Percentiles rank a stretch among this genome's conserved stretches.
These are phyloP conservation scores for Porites australiensis DNA, from an alignment of 64 coral and sea anemone species.

Conservation along the genomic window DNA sequence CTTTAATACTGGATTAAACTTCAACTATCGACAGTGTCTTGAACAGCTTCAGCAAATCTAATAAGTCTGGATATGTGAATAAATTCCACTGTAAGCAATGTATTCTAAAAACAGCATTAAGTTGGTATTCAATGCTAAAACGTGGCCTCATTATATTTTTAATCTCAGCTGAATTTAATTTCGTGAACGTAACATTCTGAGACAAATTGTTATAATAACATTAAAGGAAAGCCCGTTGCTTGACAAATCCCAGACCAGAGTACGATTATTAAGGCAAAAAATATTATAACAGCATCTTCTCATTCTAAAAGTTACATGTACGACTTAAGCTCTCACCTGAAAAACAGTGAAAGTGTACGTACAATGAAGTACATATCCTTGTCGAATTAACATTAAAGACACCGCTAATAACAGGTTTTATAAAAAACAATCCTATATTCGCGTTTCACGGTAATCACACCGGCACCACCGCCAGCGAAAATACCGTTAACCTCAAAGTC, in stretches of 20 bases:
- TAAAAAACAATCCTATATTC: constrained; percentile 10
- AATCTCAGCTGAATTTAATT: too few relatives aligned
- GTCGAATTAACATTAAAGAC: not conserved
- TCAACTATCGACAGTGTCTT: not conserved
- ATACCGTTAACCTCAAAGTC: not conserved
- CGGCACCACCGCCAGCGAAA: not conserved
- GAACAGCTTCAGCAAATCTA: not conserved
- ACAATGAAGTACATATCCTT: not conserved
- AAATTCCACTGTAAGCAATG: not conserved
- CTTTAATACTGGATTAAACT: not conserved
- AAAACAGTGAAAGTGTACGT: not conserved
- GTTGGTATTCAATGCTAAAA: not conserved
- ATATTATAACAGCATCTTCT: too few relatives aligned
- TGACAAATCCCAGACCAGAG: not conserved
- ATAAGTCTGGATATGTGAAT: not conserved
- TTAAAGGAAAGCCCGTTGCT: not conserved
- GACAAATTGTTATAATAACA: too few relatives aligned
- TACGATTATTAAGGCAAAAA: not conserved
- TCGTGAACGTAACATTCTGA: too few relatives aligned
- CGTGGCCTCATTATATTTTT: too few relatives aligned
- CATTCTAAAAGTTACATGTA: too few relatives aligned
- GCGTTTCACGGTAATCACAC: not conserved
- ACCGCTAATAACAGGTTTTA: not conserved
- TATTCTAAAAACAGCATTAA: not conserved
- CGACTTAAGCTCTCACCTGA: not conserved